Evolutionary conservation across 2,888 invertebrate species (phyloP), one percentile per base, ranked within the genome.

Genomic region (Calephelis perditalis): DNA sequence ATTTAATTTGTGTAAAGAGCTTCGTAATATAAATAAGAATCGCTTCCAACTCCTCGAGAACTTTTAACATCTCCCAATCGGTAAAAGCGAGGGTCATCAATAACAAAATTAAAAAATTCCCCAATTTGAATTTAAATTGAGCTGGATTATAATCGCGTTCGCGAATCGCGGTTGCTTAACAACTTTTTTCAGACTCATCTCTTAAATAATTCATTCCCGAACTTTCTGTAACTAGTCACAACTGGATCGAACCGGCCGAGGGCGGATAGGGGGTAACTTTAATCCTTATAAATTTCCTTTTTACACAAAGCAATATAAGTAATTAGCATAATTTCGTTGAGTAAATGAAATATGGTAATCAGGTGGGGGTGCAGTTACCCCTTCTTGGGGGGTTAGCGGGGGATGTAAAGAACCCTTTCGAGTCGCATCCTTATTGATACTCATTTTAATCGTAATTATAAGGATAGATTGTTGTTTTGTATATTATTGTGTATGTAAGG

Each of bases 261-360:
- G 65, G 73, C 71, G 69, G 73, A 72, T 68, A 73, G 79, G 81
- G 86, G 82, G 82, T 84, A 84, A 85, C 82, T 87, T 86, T 89
- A 90, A 90, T 90, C 89, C 87, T 89, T 89, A 90, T 89, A 90
- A 90, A 90, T 90, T 90, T 90, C 90, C 90, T 90, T 90, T 90
- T 90, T 90, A 90, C 90, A 90, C 90, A 90, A 90, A 90, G 90
- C 90, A 90, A 90, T 90, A 90, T 90, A 90, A 90, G 87, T 90
- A 90, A 90, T 90, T 90, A 90, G 89, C 90, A 90, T 90, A 90
- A 90, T 90, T 90, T 90, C 86, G 90, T 90, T 89, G 89, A 90
- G 89, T 90, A 90, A 90, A 90, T 90, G 90, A 90, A 90, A 90
- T 90, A 90, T 90, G 90, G 88, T 90, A 90, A 90, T 90, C 82